Percentiles rank a stretch among this genome's conserved stretches.
Conservation (phyloP, 2,113 vertebrate species). For the Pygoscelis adeliae region DNA sequence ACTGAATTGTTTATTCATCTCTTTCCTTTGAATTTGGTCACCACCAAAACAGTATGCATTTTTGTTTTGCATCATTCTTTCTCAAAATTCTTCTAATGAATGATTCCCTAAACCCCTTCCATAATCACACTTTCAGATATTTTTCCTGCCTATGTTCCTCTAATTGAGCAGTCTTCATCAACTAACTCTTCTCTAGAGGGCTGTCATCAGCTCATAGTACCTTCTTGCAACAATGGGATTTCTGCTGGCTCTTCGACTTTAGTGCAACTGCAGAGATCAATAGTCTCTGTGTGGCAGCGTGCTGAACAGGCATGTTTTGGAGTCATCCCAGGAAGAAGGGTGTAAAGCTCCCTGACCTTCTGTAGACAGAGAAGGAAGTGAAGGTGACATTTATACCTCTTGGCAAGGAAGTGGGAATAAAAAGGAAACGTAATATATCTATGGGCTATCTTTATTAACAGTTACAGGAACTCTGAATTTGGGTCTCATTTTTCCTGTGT, state of each 20-base stretch:
- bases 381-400: slow-evolving; percentile 34
- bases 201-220: neutral
- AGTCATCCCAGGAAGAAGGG: neutral
- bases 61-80: neutral
- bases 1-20: neutral
- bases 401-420: neutral
- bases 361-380: neutral
- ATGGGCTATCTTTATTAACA: neutral
- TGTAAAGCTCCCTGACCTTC: slow-evolving; percentile 25
- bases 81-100: neutral
- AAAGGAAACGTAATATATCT: neutral
- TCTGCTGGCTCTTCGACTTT: neutral
- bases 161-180: neutral
- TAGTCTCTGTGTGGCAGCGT: neutral
- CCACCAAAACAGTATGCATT: neutral
- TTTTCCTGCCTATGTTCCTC: neutral
- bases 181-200: neutral
- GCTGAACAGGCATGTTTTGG: slow-evolving; percentile 34
- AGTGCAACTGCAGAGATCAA: neutral
- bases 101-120: neutral
- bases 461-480: neutral
- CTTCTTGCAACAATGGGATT: neutral
- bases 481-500: neutral
- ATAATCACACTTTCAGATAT: neutral
- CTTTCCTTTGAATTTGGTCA: neutral